Base-by-base conservation (phyloP, 2,888 invertebrate genomes). In the Bibio marci region DNA sequence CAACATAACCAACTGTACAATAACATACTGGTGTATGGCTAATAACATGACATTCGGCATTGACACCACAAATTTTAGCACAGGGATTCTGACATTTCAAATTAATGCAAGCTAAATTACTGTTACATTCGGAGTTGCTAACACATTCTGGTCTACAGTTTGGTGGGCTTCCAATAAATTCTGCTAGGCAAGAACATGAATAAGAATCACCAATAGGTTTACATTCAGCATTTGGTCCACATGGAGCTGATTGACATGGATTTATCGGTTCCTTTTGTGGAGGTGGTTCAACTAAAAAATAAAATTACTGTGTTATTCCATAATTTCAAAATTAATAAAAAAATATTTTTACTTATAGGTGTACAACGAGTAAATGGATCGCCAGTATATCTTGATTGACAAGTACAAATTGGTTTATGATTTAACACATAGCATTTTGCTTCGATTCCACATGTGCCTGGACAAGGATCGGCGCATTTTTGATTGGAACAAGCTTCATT, bases 21-120 rank as follows among this genome's bases (percentile, higher is more conserved):
- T 67, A 65, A 50, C 70, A 72, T 54, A 73, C 73, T 15, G 80
- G 73, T 13, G 71, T 68, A 50, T 80, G 80, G 50, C 72, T 80
- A 28, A 78, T 71, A 3, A 80, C 80, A 25, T 74, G 66, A 52
- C 85, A 86, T 51, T 76, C 67, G 11, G 12, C 83, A 75, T 53
- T 73, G 70, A 1, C 61, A 52, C 4, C 79, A 81, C 14, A 73
- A 73, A 42, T 74, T 71, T 3, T 68, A n/a, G 35, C 62, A 54
- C 83, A 83, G 14, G 82, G 82, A 55, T 83, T 76, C 42, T 60
- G 63, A 52, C 83, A 83, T 62, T 77, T 80, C 49, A 69, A 71
- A 51, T 76, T 75, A 28, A 78, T 71, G 51, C 80, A 80, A 13
- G 80, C 76, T 52, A 71, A 63, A 49, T 76, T 63, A 47, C 65